Evolutionary conservation across 2,113 vertebrate species (phyloP), one percentile per base, ranked within the genome.

Genomic region (Platanista minor): DNA sequence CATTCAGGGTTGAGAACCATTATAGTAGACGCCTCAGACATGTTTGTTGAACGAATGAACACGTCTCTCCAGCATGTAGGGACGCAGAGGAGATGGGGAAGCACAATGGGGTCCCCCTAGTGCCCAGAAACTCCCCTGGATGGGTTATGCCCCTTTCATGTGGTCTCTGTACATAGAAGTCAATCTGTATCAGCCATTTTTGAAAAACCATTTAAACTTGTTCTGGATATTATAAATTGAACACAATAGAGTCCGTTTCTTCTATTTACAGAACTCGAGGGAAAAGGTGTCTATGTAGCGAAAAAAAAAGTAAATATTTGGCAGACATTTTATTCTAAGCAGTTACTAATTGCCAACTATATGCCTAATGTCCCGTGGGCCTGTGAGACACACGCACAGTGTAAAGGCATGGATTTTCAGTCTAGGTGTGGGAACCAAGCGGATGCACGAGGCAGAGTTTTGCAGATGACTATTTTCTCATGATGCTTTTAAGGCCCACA

Each of bases 401-500:
- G 14, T 23, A 31, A 39, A 81, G 39, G 23, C n/a, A 62, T 33
- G 27, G 6, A 25, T 77, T 62, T 93, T 36, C 52, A 10, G 0
- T 59, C 5, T 69, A 14, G 27, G 21, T 15, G 13, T 43, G 52
- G 29, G 85, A 85, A 52, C 15, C 29, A 84, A 71, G 62, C 11
- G 82, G 86, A 96, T 13, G 59, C 27, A 67, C 10, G 52, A 90
- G 66, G 59, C 10, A 74, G 33, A 57, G 86, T 64, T 87, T 78
- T 72, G 80, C 59, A 69, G 59, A 69, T 59, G 86, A 89, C 46
- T 83, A 33, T 96, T 96, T 96, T 96, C 62, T 87, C 72, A 69
- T 49, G 74, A 52, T 89, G 33, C 87, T 93, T 83, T 95, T 59
- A 93, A 93, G 95, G 87, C 95, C 14, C 29, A 49, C 78, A 6